Conservation (phyloP, 2,113 vertebrate genomes). For the Motacilla tschutschensis region DNA sequence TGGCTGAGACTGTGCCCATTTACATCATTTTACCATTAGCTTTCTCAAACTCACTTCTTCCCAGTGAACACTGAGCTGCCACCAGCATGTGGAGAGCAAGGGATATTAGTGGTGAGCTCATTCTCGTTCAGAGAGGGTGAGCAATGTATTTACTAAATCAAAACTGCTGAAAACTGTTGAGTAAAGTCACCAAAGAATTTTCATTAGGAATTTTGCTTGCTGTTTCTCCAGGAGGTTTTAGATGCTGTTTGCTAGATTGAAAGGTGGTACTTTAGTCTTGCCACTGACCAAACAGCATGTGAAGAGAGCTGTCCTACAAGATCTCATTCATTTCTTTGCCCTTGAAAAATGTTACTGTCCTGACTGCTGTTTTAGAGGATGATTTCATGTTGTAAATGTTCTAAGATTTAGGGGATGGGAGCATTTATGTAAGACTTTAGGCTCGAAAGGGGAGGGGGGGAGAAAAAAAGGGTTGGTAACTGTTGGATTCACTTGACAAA, state of each 20-base stretch:
- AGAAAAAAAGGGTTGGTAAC: not conserved
- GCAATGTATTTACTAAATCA: not conserved
- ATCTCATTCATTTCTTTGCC: not conserved
- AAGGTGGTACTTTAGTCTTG: not conserved
- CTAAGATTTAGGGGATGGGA: not conserved
- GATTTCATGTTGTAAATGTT: not conserved
- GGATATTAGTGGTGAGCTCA: not conserved
- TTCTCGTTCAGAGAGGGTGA: not conserved
- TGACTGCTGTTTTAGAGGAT: not conserved
- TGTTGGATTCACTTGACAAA: not conserved
- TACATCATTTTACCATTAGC: not conserved
- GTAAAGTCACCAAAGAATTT: not conserved
- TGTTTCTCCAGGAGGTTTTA: not conserved
- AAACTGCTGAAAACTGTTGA: not conserved
- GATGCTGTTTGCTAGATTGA: not conserved
- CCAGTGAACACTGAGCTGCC: not conserved
- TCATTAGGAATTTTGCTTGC: not conserved
- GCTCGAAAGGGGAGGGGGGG: not conserved
- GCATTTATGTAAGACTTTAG: not conserved
- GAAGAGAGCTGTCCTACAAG: not conserved
- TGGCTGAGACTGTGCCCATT: not conserved
- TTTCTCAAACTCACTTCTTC: not conserved
- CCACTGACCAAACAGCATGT: not conserved
- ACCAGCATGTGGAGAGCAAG: not conserved
- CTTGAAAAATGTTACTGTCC: not conserved